These are phyloP conservation scores for Tillus elongatus DNA, from an alignment of 2,888 invertebrate genomes.

Conservation along the genomic window DNA sequence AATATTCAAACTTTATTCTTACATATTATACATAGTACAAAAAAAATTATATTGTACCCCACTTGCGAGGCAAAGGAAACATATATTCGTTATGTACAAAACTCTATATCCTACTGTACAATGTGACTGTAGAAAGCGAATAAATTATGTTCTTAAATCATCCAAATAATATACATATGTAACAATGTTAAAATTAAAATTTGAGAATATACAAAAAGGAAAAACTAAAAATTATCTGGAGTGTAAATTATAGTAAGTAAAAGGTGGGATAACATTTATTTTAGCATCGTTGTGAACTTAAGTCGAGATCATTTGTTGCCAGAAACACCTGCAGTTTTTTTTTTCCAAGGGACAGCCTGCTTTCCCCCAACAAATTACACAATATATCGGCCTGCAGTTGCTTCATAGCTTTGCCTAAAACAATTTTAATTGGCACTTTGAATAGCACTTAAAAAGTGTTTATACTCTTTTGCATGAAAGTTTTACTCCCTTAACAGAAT, in stretches of 20 bases:
- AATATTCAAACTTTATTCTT: conserved; percentile 64
- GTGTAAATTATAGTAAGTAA: no score
- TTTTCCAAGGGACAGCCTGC: conserved; percentile 6
- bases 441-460: conserved; percentile 17
- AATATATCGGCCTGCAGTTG: conserved; percentile 6
- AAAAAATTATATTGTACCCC: conserved; percentile 51
- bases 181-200: no score
- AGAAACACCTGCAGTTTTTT: conserved; percentile 8
- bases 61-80: conserved; percentile 32
- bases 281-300: conserved; percentile 35
- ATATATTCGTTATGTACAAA: conserved; percentile 41
- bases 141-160: conserved; percentile 40
- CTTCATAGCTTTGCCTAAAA: conserved; percentile 28
- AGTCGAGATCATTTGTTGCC: conserved; percentile 38
- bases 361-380: conserved; percentile 1
- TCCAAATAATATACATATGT: conserved; percentile 41
- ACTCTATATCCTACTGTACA: conserved; percentile 42
- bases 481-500: conserved; percentile 12
- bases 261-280: no score
- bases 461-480: no score
- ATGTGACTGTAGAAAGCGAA: conserved; percentile 41
- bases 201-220: no score
- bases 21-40: conserved; percentile 82
- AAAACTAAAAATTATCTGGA: conserved; percentile 30
- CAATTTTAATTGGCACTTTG: conserved; percentile 42